Evolutionary conservation across 2,797 vertebrate species (phyloP).

Genomic region (Podargus strigoides): DNA sequence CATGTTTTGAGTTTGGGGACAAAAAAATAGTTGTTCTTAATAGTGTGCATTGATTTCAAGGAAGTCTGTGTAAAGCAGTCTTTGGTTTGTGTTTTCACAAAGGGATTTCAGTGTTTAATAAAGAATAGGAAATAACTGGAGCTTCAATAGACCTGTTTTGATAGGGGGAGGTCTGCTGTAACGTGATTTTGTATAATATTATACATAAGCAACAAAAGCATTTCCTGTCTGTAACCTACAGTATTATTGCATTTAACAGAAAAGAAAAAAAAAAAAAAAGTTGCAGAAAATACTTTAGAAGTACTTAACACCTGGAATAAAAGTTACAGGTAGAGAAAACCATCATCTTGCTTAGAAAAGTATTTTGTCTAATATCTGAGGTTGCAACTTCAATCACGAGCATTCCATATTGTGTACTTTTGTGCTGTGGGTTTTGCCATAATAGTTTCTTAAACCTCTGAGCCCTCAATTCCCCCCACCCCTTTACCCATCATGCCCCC

Average conservation of each 20-base stretch:
- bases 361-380: background rate
- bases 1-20: constrained; percentile 21
- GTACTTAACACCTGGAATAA: background rate
- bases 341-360: background rate
- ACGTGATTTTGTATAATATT: background rate
- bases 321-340: background rate
- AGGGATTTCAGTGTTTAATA: constrained; percentile 34
- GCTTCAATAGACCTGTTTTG: constrained; percentile 44
- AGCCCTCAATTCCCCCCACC: background rate
- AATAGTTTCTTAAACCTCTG: background rate
- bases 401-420: background rate
- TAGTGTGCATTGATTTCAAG: constrained; percentile 39
- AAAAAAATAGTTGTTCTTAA: constrained; percentile 22
- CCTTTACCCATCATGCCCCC: background rate
- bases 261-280: background rate
- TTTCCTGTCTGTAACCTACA: constrained; percentile 4
- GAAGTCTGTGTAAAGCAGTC: background rate
- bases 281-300: background rate
- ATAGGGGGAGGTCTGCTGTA: background rate
- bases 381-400: background rate
- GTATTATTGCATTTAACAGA: background rate
- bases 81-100: constrained; percentile 48
- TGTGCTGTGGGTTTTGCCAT: background rate
- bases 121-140: constrained; percentile 49
- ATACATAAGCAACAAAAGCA: background rate